Conservation (phyloP, 2,113 vertebrate genomes). For the Hystrix brachyura region DNA sequence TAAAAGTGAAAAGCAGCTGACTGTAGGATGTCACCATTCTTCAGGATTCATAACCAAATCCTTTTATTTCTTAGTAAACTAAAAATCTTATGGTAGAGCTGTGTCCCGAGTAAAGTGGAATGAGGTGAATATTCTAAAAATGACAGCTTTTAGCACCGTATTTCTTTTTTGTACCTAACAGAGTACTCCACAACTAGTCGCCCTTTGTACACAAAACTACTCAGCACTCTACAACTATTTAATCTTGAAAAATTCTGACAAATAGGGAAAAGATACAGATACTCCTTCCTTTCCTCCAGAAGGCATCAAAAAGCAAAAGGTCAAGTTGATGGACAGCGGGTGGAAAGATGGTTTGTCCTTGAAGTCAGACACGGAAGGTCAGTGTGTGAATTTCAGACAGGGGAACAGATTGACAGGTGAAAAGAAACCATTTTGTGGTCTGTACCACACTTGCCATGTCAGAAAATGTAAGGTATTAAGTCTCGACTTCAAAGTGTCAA, state of each 20-base stretch:
- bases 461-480: conserved; percentile 36
- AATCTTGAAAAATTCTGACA: conserved; percentile 41
- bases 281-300: not conserved
- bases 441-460: not conserved
- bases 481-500: conserved; percentile 9
- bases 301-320: not conserved
- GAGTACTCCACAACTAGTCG: not conserved
- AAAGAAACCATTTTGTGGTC: conserved; percentile 29
- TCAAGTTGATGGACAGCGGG: not conserved
- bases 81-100: not conserved
- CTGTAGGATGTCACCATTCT: not conserved
- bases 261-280: conserved; percentile 1
- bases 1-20: not conserved
- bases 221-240: not conserved
- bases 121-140: conserved; percentile 2
- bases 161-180: conserved; percentile 10
- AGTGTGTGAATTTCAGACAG: conserved; percentile 54
- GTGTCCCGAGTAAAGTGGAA: not conserved
- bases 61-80: conserved; percentile 16
- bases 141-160: not conserved
- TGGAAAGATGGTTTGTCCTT: conserved; percentile 58
- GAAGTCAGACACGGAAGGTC: conserved; percentile 47
- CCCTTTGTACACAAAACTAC: not conserved
- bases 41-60: not conserved
- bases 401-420: conserved; percentile 20